Base-by-base conservation (phyloP, 1,140 invertebrate species). In the Drosophila murphyi region DNA sequence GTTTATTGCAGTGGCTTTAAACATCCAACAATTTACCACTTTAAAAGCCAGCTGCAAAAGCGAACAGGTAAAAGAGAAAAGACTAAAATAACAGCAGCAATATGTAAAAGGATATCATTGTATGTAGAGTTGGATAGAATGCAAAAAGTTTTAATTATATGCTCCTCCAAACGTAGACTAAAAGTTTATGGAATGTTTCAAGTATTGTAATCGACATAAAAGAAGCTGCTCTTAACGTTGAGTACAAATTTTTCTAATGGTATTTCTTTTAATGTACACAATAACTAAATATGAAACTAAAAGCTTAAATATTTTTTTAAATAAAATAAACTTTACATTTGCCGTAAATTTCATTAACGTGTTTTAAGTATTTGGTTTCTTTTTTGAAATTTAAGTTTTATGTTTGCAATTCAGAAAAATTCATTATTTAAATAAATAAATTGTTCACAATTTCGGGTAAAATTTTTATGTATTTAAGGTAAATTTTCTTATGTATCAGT, bases 1-100 rank as follows among this genome's bases (percentile, higher is more conserved):
- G 59, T 70, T 61, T 39, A 48, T 31, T 59, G 60, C 57, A 60
- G 12, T 39, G 52, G 52, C 52, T 51, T 41, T 35, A 5, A 55
- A 47, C 12, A 3, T n/a, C 8, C 48, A 63, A 45, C 29, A 55
- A 65, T 50, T 68, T 31, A 31, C 10, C 31, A 20, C 51, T 54
- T 5, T 35, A 29, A 48, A 3, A 48, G 12, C 5, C 50, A 51
- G 10, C 29, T 20, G 20, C 5, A 41, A 68, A 3, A 10, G 3
- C 55, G 4, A 8, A 2, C 31, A 61, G 6, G 34, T 10, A 12
- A 4, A 32, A 50, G 28, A n/a, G 54, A 34, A 32, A 54, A n/a
- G 31, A 3, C 3, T 3, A 52, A 52, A 12, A 0, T 4, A 20
- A 12, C 31, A 52, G 31, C 1, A 34, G n/a, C 4, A 52, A 31